A percentile compares a stretch with the other conserved stretches of the same genome.
phyloP scores from a whole-genome alignment of 1,140 invertebrate genomes.

The Anoplophora glabripennis region DNA sequence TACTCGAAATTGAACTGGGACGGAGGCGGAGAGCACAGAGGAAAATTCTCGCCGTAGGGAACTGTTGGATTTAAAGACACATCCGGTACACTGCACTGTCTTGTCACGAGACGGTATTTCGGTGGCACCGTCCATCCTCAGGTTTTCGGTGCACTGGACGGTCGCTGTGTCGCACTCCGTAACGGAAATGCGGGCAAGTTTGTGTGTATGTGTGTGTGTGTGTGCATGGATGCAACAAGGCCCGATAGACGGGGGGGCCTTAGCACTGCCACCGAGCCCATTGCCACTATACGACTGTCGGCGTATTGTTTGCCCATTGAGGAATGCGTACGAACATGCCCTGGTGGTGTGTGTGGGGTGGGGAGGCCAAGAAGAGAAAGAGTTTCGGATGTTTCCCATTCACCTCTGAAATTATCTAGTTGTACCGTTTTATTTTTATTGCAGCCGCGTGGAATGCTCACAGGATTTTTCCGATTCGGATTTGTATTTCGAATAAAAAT shows the following conservation, averaged over 20 bases:
- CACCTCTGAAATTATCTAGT: slow-evolving; percentile 19
- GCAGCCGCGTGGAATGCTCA: slow-evolving; percentile 5
- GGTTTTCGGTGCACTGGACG: no score
- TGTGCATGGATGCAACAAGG: not conserved
- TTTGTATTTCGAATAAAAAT: no score
- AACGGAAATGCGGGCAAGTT: no score
- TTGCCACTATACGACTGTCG: slow-evolving; percentile 24
- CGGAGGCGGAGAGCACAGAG: not conserved
- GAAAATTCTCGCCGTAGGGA: no score
- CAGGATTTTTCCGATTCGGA: not conserved
- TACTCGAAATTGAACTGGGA: slow-evolving; percentile 15
- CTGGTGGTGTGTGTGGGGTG: slow-evolving; percentile 23
- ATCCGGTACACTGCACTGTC: no score
- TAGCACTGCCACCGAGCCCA: slow-evolving; percentile 18
- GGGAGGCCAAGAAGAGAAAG: slow-evolving; percentile 20
- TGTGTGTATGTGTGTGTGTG: no score
- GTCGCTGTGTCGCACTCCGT: no score
- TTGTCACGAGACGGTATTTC: no score
- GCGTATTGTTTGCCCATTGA: slow-evolving; percentile 17
- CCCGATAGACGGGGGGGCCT: not conserved
- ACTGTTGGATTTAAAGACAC: no score
- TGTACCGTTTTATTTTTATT: slow-evolving; percentile 16
- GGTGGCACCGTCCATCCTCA: no score
- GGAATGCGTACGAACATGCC: slow-evolving; percentile 16
- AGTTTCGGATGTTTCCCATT: slow-evolving; percentile 26